phyloP scores from a whole-genome alignment of 2,888 invertebrate species.

The Drosophila dives region DNA sequence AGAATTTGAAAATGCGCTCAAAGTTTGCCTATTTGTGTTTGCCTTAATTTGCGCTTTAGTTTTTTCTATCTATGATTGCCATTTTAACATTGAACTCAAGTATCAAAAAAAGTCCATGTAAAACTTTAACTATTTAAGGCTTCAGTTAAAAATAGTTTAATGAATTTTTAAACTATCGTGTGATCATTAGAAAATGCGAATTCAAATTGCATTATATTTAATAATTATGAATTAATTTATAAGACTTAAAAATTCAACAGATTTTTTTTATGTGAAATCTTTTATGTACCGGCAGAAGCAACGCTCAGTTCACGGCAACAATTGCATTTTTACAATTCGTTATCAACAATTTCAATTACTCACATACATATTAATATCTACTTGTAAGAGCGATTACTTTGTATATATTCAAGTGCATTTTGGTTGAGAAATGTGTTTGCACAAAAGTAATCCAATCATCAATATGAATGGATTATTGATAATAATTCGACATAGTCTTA shows the following conservation, averaged over 20 bases:
- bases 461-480: slow-evolving; percentile 47
- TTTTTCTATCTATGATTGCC: slow-evolving; percentile 54
- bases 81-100: slow-evolving; percentile 65
- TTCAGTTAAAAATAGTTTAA: not conserved
- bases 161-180: not conserved
- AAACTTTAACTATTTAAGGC: slow-evolving; percentile 29
- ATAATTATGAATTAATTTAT: not conserved
- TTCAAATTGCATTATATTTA: not conserved
- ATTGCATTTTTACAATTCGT: slow-evolving; percentile 19
- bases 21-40: slow-evolving; percentile 22
- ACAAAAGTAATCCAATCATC: slow-evolving; percentile 70
- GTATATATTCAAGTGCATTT: slow-evolving; percentile 40
- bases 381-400: not conserved
- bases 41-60: slow-evolving; percentile 69
- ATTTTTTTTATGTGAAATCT: not conserved
- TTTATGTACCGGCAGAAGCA: not conserved
- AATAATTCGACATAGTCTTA: slow-evolving; percentile 53
- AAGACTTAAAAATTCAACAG: not conserved
- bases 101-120: slow-evolving; percentile 7
- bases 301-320: not conserved
- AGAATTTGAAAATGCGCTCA: slow-evolving; percentile 28
- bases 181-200: not conserved
- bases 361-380: not conserved
- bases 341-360: slow-evolving; percentile 30
- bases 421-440: slow-evolving; percentile 18